These are phyloP conservation scores for Zeuzera pyrina DNA, from an alignment of 2,888 invertebrate species.

Conservation along the genomic window DNA sequence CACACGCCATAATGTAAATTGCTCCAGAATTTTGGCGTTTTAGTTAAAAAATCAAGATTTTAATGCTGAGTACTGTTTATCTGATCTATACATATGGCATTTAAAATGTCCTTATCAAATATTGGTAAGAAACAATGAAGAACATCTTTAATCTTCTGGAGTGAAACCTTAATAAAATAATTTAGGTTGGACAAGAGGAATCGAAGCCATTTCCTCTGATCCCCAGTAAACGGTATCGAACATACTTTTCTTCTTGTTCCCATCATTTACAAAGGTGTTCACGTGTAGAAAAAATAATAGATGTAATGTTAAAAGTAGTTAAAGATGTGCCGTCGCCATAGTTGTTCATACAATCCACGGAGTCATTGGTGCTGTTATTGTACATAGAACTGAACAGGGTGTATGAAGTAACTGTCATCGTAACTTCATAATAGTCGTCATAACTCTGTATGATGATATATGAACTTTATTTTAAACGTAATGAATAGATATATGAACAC, in stretches of 20 bases:
- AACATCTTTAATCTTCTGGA: constrained; percentile 19
- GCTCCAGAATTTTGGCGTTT: constrained; percentile 69
- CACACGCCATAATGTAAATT: constrained; percentile 74
- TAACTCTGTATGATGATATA: constrained; percentile 17
- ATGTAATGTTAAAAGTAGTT: too few species aligned
- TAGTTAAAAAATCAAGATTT: constrained; percentile 55
- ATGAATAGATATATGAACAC: too few species aligned
- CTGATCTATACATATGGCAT: constrained; percentile 47
- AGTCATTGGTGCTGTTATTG: constrained; percentile 53
- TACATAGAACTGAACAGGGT: constrained; percentile 53
- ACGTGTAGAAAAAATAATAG: constrained; percentile 20
- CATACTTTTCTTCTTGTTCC: constrained; percentile 27
- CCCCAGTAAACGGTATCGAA: constrained; percentile 39
- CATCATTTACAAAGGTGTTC: constrained; percentile 19
- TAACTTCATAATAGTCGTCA: constrained; percentile 13
- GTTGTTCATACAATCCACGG: constrained; percentile 50
- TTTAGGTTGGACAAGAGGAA: constrained; percentile 62
- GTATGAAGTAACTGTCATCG: constrained; percentile 49
- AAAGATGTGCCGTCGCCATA: constrained; percentile 57
- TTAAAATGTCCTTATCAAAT: constrained; percentile 60
- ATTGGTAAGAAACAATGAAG: constrained; percentile 51
- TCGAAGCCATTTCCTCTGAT: constrained; percentile 66
- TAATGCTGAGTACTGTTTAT: constrained; percentile 43
- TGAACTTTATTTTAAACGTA: too few species aligned
- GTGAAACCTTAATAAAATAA: constrained; percentile 32